Conservation (phyloP, 2,797 vertebrate genomes). For the Erethizon dorsatum region DNA sequence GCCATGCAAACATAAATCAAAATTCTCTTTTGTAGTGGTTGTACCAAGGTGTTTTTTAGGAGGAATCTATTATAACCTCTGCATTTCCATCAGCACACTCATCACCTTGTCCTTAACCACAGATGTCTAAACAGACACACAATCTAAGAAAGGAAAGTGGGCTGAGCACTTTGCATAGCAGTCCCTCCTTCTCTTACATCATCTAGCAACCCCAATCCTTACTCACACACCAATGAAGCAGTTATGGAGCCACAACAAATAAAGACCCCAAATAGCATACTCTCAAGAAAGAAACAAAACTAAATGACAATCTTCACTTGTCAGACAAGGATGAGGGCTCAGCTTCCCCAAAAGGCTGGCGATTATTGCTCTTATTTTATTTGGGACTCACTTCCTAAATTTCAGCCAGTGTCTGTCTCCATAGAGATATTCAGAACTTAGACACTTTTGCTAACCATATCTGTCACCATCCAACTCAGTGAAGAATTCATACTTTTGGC, state of each 20-base stretch:
- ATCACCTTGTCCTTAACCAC: not conserved
- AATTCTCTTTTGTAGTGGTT: not conserved
- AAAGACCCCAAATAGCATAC: not conserved
- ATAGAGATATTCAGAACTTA: not conserved
- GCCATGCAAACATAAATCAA: not conserved
- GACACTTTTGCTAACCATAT: not conserved
- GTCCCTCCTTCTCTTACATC: too few relatives aligned
- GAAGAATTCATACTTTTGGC: not conserved
- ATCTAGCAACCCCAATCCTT: not conserved
- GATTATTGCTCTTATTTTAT: not conserved
- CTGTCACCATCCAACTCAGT: not conserved
- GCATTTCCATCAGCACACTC: not conserved
- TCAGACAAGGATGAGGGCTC: not conserved
- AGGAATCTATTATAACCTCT: not conserved
- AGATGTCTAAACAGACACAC: not conserved
- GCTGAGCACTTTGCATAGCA: not conserved
- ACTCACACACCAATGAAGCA: not conserved
- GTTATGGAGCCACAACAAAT: not conserved
- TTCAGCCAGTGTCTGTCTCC: not conserved
- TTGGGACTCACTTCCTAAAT: not conserved
- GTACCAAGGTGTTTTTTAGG: not conserved
- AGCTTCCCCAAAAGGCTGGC: rapidly evolving
- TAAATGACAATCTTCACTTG: not conserved
- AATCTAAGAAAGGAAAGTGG: not conserved
- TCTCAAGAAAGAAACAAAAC: not conserved